These are phyloP conservation scores for Chirona hameri DNA, from an alignment of 2,888 invertebrate species.

Conservation along the genomic window DNA sequence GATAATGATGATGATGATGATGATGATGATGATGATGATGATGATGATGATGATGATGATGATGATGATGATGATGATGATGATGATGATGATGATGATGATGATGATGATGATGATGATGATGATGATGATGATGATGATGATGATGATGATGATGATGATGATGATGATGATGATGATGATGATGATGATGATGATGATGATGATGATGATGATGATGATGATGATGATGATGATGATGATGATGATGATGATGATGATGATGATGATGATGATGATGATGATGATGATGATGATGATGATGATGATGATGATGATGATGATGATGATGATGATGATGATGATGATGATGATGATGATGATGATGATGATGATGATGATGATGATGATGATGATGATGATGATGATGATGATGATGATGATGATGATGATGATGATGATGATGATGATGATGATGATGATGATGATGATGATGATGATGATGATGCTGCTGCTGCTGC, in stretches of 20 bases:
- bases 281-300: slow-evolving; percentile 9
- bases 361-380: slow-evolving; percentile 22
- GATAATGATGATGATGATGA: slow-evolving; percentile 10
- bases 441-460: slow-evolving; percentile 22
- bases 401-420: slow-evolving; percentile 22
- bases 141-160: slow-evolving; percentile 22
- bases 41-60: slow-evolving; percentile 22
- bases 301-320: slow-evolving; percentile 22
- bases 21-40: slow-evolving; percentile 22
- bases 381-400: slow-evolving; percentile 22
- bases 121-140: slow-evolving; percentile 22
- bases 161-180: slow-evolving; percentile 22
- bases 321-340: slow-evolving; percentile 22
- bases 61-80: slow-evolving; percentile 22
- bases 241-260: slow-evolving; percentile 22
- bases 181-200: slow-evolving; percentile 22
- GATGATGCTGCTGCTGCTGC: too few relatives aligned
- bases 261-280: slow-evolving; percentile 22
- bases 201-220: slow-evolving; percentile 22
- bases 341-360: slow-evolving; percentile 22
- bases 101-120: slow-evolving; percentile 22
- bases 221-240: slow-evolving; percentile 22
- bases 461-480: too few relatives aligned
- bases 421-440: slow-evolving; percentile 22
- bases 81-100: slow-evolving; percentile 22